phyloP scores from a whole-genome alignment of 2,797 vertebrate genomes.

The Pitangus sulphuratus region DNA sequence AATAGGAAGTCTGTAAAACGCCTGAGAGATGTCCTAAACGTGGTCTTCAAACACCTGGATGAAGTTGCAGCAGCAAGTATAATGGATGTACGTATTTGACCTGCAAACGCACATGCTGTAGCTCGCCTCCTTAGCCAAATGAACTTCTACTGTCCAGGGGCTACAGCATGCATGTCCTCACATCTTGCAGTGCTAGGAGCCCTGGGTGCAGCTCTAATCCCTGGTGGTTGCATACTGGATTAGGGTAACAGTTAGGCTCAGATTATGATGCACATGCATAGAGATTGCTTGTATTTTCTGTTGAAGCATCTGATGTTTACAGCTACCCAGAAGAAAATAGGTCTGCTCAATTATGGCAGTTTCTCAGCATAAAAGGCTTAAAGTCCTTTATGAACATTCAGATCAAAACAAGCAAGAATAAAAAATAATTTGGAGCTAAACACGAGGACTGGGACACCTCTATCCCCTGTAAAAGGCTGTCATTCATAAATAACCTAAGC shows the following conservation, averaged over 20 bases:
- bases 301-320: background rate
- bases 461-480: background rate
- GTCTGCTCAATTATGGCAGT: background rate
- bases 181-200: background rate
- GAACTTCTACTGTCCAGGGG: background rate
- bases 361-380: background rate
- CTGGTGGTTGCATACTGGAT: background rate
- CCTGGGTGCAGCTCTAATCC: background rate
- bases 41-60: slow-evolving; percentile 90
- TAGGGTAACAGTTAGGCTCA: background rate
- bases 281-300: background rate
- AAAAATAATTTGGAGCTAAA: background rate
- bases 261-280: background rate
- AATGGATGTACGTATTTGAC: slow-evolving; percentile 81
- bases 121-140: background rate
- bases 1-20: slow-evolving; percentile 85
- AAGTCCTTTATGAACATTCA: background rate
- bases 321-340: background rate
- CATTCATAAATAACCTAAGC: background rate
- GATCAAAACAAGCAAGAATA: background rate
- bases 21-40: slow-evolving; percentile 84
- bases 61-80: slow-evolving; percentile 82
- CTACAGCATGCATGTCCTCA: background rate
- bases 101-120: background rate
- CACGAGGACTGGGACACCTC: background rate